Conservation (phyloP, 2,888 invertebrate species). For the Melanophora roralis region DNA sequence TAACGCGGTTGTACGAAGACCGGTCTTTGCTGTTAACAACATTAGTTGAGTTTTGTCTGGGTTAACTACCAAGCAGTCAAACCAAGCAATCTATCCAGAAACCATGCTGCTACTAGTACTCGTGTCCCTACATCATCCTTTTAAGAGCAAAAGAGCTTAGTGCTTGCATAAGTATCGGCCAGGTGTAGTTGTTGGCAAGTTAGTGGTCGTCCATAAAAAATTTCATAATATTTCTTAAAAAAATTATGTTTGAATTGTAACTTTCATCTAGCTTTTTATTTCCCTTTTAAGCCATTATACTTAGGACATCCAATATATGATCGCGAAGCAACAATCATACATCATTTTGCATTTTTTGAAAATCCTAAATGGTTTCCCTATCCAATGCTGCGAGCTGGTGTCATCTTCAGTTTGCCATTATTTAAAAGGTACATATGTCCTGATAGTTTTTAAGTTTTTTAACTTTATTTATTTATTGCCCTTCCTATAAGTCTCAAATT, state of each 20-base stretch:
- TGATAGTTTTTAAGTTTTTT: too few relatives aligned
- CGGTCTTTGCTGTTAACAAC: too few relatives aligned
- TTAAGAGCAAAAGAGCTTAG: too few relatives aligned
- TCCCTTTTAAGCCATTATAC: constrained; percentile 80
- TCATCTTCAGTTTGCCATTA: constrained; percentile 84
- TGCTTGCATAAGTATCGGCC: too few relatives aligned
- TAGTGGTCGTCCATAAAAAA: constrained; percentile 69
- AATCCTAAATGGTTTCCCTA: constrained; percentile 86
- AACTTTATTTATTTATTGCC: too few relatives aligned
- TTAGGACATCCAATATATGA: constrained; percentile 88
- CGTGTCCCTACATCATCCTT: too few relatives aligned
- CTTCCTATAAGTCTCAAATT: background rate
- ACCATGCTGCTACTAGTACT: too few relatives aligned
- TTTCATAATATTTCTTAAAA: constrained; percentile 68
- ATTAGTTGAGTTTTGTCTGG: too few relatives aligned
- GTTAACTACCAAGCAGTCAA: too few relatives aligned
- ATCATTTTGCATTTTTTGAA: constrained; percentile 89
- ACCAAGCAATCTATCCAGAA: too few relatives aligned
- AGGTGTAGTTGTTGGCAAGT: too few relatives aligned
- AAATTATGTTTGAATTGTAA: background rate
- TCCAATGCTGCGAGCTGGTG: constrained; percentile 89
- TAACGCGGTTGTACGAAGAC: too few relatives aligned
- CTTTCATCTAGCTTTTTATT: background rate
- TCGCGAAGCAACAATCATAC: constrained; percentile 90
- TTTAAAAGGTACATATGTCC: constrained; percentile 80